A percentile compares a stretch with the other conserved stretches of the same genome.
Evolutionary conservation across 2,113 vertebrate genomes (phyloP).

Genomic region (Colaptes auratus): DNA sequence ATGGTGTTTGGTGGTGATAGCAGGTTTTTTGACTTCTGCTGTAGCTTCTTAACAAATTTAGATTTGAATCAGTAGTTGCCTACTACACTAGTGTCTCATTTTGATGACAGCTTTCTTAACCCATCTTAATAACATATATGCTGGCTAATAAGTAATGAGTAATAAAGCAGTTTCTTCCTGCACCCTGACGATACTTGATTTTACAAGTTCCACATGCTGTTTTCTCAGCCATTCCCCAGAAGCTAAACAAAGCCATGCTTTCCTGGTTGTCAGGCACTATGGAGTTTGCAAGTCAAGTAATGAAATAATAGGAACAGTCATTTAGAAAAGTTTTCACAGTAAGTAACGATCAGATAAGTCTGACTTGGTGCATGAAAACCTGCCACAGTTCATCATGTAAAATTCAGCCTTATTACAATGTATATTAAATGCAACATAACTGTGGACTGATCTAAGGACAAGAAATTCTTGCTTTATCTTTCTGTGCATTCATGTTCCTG

Average conservation of each 20-base stretch:
- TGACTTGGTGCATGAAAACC: background rate
- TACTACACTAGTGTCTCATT: background rate
- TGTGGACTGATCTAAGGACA: background rate
- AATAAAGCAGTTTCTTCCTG: background rate
- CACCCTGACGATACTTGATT: fast-evolving
- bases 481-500: background rate
- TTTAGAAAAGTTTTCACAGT: background rate
- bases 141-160: background rate
- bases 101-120: background rate
- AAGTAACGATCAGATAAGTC: background rate
- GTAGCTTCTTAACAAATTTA: background rate
- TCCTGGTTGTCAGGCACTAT: background rate
- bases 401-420: background rate
- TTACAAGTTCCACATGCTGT: background rate
- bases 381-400: background rate
- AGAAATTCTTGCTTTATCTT: background rate
- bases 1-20: background rate
- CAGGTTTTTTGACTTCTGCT: background rate
- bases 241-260: background rate
- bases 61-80: background rate
- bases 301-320: background rate
- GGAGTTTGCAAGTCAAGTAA: background rate
- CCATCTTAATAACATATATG: background rate
- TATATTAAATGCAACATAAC: background rate
- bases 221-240: background rate